A percentile compares a stretch with the other conserved stretches of the same genome.
These are phyloP conservation scores for Norana najaformis DNA, from an alignment of 2,888 invertebrate genomes.

Conservation along the genomic window DNA sequence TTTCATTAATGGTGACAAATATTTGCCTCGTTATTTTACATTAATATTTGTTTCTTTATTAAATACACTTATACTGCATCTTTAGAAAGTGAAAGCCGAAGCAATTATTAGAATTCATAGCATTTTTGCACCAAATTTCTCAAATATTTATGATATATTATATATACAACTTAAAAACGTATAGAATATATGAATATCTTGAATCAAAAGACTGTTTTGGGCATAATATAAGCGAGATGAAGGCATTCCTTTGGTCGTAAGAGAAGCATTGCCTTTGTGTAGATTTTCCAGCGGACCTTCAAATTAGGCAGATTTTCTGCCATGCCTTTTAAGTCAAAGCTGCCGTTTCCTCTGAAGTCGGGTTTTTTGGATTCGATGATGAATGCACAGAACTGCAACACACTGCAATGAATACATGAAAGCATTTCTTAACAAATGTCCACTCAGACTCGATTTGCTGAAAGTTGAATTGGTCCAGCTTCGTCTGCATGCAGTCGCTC, in stretches of 20 bases:
- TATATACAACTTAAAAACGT: too few relatives aligned
- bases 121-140: too few relatives aligned
- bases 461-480: not conserved
- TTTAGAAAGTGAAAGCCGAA: too few relatives aligned
- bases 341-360: not conserved
- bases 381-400: not conserved
- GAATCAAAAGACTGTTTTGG: not conserved
- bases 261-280: not conserved
- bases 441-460: not conserved
- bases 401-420: not conserved
- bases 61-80: too few relatives aligned
- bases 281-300: not conserved
- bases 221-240: not conserved
- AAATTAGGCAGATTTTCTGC: not conserved
- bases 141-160: too few relatives aligned
- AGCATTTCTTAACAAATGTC: not conserved
- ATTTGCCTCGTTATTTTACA: too few relatives aligned
- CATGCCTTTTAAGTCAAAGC: not conserved
- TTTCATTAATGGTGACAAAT: too few relatives aligned
- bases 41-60: too few relatives aligned
- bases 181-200: too few relatives aligned
- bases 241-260: not conserved
- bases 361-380: not conserved
- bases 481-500: not conserved
- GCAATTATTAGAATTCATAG: too few relatives aligned